Base-by-base conservation (phyloP, 2,888 invertebrate species). In the Disparrhopalites patrizii region DNA sequence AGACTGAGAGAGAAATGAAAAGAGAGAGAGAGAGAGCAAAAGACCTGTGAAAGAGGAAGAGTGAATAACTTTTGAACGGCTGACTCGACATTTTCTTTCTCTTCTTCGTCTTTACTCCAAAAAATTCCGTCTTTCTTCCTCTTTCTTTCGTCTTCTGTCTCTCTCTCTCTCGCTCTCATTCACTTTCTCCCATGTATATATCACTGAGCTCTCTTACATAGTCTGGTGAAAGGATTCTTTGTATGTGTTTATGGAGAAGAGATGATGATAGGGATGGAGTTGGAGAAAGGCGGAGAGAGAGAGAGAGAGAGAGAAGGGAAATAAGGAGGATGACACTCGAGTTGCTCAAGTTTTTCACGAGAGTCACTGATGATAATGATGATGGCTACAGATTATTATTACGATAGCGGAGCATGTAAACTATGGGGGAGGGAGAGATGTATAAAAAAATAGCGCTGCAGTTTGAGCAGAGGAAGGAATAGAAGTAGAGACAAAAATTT, bases 1-100 rank as follows among this genome's bases (percentile, higher is more conserved):
- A 47, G 47, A 47, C 23, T 23, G 47, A 47, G 47, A 47, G 47
- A 47, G 23, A 47, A 15, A n/a, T n/a, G 15, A 36, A 15, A 36
- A 36, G 36, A 36, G 15, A 36, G 36, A 7, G 15, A 36, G 36
- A 36, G 15, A 15, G 36, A 36, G 36, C 15, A 36, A 15, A 7
- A 47, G 25, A 3, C 3, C 3, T 10, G 23, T 23, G 47, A 23
- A 47, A 47, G 47, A 20, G 25, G 47, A 3, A 23, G 54, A 54
- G 54, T 54, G 54, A 54, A 54, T 54, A 54, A 54, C 54, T 54
- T 54, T 54, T 54, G 54, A 54, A 54, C 54, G 54, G 54, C 54
- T 54, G 54, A 54, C 54, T 54, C 54, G 54, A 27, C 54, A 54
- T 54, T 54, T 54, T 54, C 54, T 47, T 20, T 47, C 47, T n/a